These are phyloP conservation scores for Pterobdella sp. DNA, from an alignment of 2,888 invertebrate species.

Conservation along the genomic window DNA sequence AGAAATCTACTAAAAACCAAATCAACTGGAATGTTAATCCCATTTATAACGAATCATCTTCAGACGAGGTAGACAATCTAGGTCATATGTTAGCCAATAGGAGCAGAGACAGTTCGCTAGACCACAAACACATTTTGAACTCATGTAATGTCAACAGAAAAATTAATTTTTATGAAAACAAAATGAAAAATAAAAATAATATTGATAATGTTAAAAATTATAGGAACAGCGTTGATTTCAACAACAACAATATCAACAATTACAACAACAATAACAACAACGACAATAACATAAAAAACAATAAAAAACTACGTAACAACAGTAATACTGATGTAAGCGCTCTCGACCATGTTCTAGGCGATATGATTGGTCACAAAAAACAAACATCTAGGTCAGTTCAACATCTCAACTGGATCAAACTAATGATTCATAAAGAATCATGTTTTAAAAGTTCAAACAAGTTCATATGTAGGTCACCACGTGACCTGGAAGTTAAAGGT, in stretches of 20 bases:
- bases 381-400: no score
- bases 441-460: no score
- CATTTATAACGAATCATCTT: constrained; percentile 10
- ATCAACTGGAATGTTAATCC: constrained; percentile 1
- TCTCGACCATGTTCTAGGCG: no score
- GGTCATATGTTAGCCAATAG: background rate
- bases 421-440: no score
- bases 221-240: background rate
- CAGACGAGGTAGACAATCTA: background rate
- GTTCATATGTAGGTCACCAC: no score
- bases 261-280: background rate
- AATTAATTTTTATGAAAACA: background rate
- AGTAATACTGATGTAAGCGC: background rate
- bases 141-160: background rate
- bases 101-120: background rate
- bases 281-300: background rate
- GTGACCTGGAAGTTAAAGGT: no score
- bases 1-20: background rate
- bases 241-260: background rate
- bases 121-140: background rate
- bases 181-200: background rate
- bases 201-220: background rate
- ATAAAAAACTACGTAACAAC: background rate
- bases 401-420: no score
- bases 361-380: no score